These are phyloP conservation scores for Alcedo quadribrachys DNA, from an alignment of 2,797 vertebrate species.

Conservation along the genomic window DNA sequence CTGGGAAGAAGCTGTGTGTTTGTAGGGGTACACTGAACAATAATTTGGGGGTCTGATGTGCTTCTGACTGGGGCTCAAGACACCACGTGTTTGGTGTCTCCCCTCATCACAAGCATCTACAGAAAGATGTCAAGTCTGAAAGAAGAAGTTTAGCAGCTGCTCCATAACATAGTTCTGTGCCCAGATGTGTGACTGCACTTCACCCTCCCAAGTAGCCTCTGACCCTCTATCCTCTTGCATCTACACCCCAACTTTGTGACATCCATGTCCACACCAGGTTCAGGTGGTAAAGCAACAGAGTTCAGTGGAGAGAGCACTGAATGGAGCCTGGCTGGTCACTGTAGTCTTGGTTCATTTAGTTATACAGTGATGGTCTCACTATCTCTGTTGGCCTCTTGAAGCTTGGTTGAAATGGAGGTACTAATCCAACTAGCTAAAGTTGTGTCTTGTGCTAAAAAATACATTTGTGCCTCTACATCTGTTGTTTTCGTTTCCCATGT, in stretches of 20 bases:
- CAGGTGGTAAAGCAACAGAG: neutral
- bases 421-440: neutral
- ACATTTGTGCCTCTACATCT: neutral
- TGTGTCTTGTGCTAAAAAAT: neutral
- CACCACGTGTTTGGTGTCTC: accelerated
- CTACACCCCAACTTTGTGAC: neutral
- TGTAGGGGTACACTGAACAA: neutral
- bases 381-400: neutral
- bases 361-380: neutral
- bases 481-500: neutral
- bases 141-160: neutral
- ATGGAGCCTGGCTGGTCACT: neutral
- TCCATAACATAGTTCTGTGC: neutral
- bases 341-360: neutral
- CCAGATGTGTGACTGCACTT: neutral
- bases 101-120: neutral
- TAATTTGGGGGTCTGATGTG: neutral
- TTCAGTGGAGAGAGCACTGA: neutral
- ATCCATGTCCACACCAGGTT: neutral
- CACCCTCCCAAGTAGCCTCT: neutral
- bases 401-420: neutral
- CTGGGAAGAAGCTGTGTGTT: neutral
- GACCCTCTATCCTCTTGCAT: neutral
- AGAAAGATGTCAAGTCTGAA: neutral
- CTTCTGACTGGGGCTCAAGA: neutral